Evolutionary conservation across 53 echinoderm and acorn worm genomes (phyloP), one percentile per base, ranked within the genome.

Genomic region (Luidia sarsii): DNA sequence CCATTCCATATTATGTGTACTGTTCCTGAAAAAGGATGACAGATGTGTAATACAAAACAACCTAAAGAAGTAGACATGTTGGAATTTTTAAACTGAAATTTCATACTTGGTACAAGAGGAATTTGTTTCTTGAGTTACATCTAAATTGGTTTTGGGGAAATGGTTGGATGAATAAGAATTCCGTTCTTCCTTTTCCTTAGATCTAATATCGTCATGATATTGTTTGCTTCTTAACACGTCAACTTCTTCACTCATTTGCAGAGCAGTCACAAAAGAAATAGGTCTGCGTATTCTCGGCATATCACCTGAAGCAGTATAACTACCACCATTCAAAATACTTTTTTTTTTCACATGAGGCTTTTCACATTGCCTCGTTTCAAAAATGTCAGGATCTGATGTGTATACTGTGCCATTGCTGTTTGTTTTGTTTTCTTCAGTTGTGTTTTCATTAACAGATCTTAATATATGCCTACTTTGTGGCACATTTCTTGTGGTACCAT

Each of bases 201-300:
- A 16, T 10, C 32, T 4, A 33, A 33, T 7, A n/a, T 6, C 34
- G 36, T 63, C 63, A 63, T 63, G 27, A 45, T 57, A 32, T 19
- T 46, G 82, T 10, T 41, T 68, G 54, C 57, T 82, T 38, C 56
- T 55, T 33, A 68, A n/a, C 50, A 67, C 84, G 46, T 90, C 89
- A n/a, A 86, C 59, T 55, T 94, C 94, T 64, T 93, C 90, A 68
- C 88, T 93, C 86, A 92, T 90, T 59, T 95, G 90, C 33, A 95
- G 83, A 18, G 92, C 96, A 0, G 92, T 93, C 39, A 92, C 87
- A 80, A 95, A 95, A 1, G 96, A 95, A 70, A 95, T 95, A 21
- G 96, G 96, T 10, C 96, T 84, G 28, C 96, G 77, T 20, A 90
- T 84, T 56, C 96, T 82, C 32, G 92, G 81, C 22, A 71, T 70